Conservation (phyloP, 2,113 vertebrate species). For the Turdus rufiventris region DNA sequence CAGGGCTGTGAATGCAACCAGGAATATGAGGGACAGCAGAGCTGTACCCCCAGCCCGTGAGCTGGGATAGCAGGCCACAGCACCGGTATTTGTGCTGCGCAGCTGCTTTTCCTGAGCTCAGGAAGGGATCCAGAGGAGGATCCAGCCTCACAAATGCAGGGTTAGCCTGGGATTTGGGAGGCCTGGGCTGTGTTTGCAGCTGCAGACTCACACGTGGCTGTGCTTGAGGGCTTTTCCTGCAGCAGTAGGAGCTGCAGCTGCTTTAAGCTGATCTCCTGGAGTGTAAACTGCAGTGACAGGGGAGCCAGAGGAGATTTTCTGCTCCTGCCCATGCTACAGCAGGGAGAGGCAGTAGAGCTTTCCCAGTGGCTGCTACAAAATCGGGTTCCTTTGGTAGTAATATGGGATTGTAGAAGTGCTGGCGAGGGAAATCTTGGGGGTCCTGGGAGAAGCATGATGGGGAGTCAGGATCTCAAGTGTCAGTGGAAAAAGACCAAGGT, state of each 20-base stretch:
- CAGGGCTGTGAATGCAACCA: background rate
- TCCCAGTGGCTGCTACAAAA: background rate
- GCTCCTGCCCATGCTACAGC: background rate
- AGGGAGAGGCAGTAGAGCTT: background rate
- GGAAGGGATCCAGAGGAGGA: background rate
- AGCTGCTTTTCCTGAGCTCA: background rate
- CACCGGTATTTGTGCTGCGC: accelerated
- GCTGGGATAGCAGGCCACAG: background rate
- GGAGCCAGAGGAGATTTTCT: background rate
- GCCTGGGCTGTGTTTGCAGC: background rate
- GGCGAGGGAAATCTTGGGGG: background rate
- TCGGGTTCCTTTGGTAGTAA: background rate
- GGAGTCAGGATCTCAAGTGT: background rate
- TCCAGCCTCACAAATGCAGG: background rate
- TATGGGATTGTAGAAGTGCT: background rate
- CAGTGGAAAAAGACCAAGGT: background rate
- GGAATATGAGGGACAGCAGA: accelerated
- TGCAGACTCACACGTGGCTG: accelerated
- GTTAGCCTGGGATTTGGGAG: background rate
- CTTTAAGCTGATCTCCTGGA: background rate
- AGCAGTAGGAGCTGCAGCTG: conserved; percentile 31
- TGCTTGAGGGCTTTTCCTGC: background rate
- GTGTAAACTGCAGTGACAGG: conserved; percentile 6
- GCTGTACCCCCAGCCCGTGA: background rate
- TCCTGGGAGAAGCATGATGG: background rate